Evolutionary conservation across 2,113 vertebrate species (phyloP).

Genomic region (Cygnus atratus): DNA sequence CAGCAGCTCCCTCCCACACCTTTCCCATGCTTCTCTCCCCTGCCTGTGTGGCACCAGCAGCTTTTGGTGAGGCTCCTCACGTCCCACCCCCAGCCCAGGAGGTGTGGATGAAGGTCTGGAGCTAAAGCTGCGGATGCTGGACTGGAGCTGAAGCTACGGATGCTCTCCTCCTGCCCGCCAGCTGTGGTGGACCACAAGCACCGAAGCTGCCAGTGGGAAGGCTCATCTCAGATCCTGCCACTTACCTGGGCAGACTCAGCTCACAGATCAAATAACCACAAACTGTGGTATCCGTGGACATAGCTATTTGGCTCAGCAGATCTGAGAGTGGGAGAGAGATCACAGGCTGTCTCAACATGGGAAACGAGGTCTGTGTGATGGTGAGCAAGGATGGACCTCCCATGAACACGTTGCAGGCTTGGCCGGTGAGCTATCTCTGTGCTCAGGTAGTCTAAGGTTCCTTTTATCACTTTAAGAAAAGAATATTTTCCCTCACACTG

Average conservation of each 20-base stretch:
- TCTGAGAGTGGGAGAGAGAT: not conserved
- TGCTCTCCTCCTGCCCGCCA: not conserved
- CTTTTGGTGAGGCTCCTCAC: not conserved
- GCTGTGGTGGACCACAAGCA: not conserved
- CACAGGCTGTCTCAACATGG: not conserved
- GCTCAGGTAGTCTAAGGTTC: not conserved
- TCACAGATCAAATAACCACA: not conserved
- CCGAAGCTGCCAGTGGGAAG: not conserved
- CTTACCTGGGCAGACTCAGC: not conserved
- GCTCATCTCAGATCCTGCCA: not conserved
- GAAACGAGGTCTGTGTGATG: not conserved
- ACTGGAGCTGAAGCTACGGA: not conserved
- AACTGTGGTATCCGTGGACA: not conserved
- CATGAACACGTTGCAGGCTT: not conserved
- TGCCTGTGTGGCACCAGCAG: not conserved
- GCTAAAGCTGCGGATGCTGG: not conserved
- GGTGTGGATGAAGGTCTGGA: not conserved
- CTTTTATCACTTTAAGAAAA: not conserved
- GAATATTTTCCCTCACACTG: not conserved
- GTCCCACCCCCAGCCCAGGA: too few species aligned
- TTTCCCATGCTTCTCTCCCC: not conserved
- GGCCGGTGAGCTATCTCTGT: not conserved
- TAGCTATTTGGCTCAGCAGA: fast-evolving
- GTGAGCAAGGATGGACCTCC: not conserved
- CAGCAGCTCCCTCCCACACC: not conserved